Evolutionary conservation across 2,113 vertebrate species (phyloP), one percentile per base, ranked within the genome.

Genomic region (Corythoichthys intestinalis): DNA sequence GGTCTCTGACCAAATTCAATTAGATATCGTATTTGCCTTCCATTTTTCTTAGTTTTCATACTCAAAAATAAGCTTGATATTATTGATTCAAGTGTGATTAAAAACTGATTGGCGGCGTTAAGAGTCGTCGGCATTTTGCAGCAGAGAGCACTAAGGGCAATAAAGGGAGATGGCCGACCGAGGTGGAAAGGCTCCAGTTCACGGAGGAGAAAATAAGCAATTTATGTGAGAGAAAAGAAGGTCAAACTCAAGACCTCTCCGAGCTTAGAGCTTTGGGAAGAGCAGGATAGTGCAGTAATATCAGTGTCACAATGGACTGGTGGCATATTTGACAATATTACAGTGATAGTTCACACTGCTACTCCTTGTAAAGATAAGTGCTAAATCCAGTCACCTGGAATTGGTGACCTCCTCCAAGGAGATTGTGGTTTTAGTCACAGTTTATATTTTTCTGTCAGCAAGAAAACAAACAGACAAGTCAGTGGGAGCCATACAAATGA

Each of bases 161-260:
- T 90, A 86, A 91, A 90, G 86, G 14, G 67, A 34, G 81, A 65
- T 77, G 78, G 78, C 73, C 65, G 57, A 62, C 20, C 14, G 17
- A 83, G 87, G 77, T 74, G 67, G 83, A 74, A 86, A 63, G 12
- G 86, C 88, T 87, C 72, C 70, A 73, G 72, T 86, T 90, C 84
- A 85, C 52, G 41, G 67, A 83, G 78, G 76, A 83, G 72, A 89
- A 90, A 91, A 88, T 75, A 89, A 85, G 84, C 82, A 87, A 91
- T 90, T 90, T 88, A 80, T 84, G 60, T 3, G 8, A 70, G 80
- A 76, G 78, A 81, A 83, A 83, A 72, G 67, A 73, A 69, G 52
- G 78, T 86, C 84, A 87, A 85, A 83, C 75, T 74, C 15, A 77
- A 78, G 78, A 83, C 85, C 82, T 89, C 79, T 84, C 81, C 65